These are phyloP conservation scores for Sarcophaga subvicina DNA, from an alignment of 2,888 invertebrate genomes.

Conservation along the genomic window DNA sequence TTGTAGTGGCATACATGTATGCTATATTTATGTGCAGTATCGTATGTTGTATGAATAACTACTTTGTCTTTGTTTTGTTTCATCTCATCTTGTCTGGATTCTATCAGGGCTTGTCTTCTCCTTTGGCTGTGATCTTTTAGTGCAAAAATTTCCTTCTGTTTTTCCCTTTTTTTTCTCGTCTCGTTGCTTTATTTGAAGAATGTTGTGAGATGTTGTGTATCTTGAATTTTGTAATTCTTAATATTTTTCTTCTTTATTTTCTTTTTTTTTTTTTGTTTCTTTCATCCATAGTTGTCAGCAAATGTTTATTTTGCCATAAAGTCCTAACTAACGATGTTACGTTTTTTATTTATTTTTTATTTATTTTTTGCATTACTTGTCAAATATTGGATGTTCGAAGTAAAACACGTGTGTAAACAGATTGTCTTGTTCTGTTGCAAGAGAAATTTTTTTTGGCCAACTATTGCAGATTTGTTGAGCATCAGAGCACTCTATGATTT, in stretches of 20 bases:
- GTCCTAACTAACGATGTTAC: background rate
- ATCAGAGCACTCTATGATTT: no score
- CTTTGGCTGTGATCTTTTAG: constrained; percentile 18
- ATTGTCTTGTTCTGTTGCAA: no score
- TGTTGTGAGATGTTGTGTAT: background rate
- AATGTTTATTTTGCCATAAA: constrained; percentile 6
- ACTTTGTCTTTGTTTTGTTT: constrained; percentile 28
- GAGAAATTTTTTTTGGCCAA: no score
- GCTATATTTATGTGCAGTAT: constrained; percentile 7
- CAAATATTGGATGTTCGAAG: background rate
- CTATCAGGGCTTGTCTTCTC: constrained; percentile 26
- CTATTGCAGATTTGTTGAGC: no score
- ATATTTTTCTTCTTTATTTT: background rate
- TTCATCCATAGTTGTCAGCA: background rate
- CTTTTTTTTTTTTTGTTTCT: background rate
- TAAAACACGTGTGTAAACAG: no score
- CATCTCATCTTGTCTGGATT: constrained; percentile 16
- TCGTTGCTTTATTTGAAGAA: background rate
- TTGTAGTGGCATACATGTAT: background rate
- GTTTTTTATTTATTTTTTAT: background rate
- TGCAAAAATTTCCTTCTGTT: background rate
- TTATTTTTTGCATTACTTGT: background rate
- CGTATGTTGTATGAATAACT: constrained; percentile 2
- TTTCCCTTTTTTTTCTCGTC: background rate
- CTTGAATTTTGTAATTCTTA: background rate